These are phyloP conservation scores for Ptiloglossa arizonensis DNA, from an alignment of 1,140 invertebrate species.

Conservation along the genomic window DNA sequence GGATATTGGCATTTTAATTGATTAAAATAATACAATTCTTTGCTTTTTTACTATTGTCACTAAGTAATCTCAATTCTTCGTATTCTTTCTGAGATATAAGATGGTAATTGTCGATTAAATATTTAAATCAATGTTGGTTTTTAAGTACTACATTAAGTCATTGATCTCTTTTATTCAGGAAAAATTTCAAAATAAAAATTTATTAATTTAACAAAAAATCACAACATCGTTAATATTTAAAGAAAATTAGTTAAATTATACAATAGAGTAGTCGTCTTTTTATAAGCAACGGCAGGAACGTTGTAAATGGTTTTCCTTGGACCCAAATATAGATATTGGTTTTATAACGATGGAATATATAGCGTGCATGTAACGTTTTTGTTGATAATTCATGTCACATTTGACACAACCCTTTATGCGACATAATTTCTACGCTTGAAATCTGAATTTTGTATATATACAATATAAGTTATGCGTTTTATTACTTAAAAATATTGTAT, in stretches of 20 bases:
- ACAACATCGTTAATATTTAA: background rate
- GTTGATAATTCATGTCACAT: background rate
- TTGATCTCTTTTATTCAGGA: background rate
- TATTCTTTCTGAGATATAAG: too few species aligned
- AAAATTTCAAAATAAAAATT: background rate
- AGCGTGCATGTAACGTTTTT: background rate
- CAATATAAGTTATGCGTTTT: conserved; percentile 12
- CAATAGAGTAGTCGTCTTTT: background rate
- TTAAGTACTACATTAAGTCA: background rate
- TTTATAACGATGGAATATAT: conserved; percentile 12
- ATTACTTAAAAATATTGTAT: conserved; percentile 18
- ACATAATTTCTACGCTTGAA: background rate
- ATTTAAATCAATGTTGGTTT: background rate
- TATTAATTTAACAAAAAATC: background rate
- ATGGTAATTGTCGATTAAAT: too few species aligned
- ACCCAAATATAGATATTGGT: conserved; percentile 28
- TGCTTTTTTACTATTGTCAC: background rate
- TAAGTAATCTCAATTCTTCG: background rate
- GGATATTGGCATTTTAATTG: background rate
- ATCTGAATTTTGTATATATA: background rate
- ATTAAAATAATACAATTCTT: background rate
- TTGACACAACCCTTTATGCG: background rate
- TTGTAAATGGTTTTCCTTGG: conserved; percentile 18
- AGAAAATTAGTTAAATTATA: background rate
- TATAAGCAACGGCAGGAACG: background rate